Evolutionary conservation across 2,888 invertebrate genomes (phyloP).

Genomic region (Drosophila robusta): DNA sequence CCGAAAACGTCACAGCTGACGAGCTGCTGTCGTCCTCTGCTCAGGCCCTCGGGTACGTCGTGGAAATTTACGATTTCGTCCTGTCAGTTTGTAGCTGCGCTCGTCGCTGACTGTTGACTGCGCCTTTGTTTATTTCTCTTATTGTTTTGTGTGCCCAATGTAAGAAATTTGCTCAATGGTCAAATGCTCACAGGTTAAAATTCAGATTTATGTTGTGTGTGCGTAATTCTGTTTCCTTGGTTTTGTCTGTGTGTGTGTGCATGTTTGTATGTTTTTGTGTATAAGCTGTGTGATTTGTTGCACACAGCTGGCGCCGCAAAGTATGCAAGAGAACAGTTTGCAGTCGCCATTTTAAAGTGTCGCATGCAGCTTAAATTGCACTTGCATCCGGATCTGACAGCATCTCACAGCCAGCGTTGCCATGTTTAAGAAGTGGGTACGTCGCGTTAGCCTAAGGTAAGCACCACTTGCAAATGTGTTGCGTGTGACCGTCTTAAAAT

Average conservation of each 20-base stretch:
- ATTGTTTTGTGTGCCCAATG: constrained; percentile 13
- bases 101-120: constrained; percentile 55
- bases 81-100: constrained; percentile 65
- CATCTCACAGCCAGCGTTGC: constrained; percentile 42
- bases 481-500: constrained; percentile 42
- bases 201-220: constrained; percentile 26
- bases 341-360: constrained; percentile 33
- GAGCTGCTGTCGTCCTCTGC: constrained; percentile 23
- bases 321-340: constrained; percentile 47
- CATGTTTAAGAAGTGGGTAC: constrained; percentile 85
- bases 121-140: constrained; percentile 27
- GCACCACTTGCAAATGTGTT: constrained; percentile 43
- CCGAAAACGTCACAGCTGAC: constrained; percentile 53
- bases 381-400: constrained; percentile 20
- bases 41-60: constrained; percentile 22
- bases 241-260: constrained; percentile 4
- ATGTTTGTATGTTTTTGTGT: constrained; percentile 12
- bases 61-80: constrained; percentile 42
- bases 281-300: constrained; percentile 32
- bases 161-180: constrained; percentile 21
- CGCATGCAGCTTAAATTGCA: constrained; percentile 33
- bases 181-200: constrained; percentile 19
- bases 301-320: constrained; percentile 40
- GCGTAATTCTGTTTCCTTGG: background rate
- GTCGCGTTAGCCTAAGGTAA: constrained; percentile 85